Evolutionary conservation across 92 coral and sea anemone genomes (phyloP), one percentile per base, ranked within the genome.

Genomic region (Parazoanthus swiftii): DNA sequence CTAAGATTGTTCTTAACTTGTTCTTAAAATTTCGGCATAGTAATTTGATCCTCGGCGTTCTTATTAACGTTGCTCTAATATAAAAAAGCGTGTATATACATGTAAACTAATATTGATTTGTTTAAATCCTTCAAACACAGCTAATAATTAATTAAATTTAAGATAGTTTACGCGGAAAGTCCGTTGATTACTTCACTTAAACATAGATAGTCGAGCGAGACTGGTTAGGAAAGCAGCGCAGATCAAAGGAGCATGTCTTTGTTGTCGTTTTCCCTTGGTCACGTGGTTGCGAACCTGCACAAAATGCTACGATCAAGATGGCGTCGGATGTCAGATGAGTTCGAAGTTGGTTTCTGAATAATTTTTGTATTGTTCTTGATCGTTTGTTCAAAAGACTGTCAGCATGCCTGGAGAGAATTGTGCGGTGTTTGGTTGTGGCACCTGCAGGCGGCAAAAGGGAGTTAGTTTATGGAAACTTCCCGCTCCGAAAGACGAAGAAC

Each of bases 261-360:
- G 68, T 63, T 63, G 7, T 18, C n/a, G 25, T 74, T 74, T 50
- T 86, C 35, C 29, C 43, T 39, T 14, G 82, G 81, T 86, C 89
- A 86, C 82, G 89, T 86, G 89, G 74, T 42, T 4, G 81, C 81
- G 89, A 74, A 37, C 89, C 82, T 86, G 89, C 89, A 86, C 79
- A 76, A 85, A 35, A 23, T 85, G 66, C 46, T 63, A 39, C 37
- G 70, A 56, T 80, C 68, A 56, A 65, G 70, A 56, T 56, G 70
- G 85, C 85, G 74, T 56, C 85, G 85, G 74, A 29, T 35, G 51
- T 51, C 20, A 63, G 68, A 18, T 63, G 56, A 29, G 33, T 29
- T 29, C 33, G 33, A 29, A 76, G 56, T 76, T 76, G 10, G 80
- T 76, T 76, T 76, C 79, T 54, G 38, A 76, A 16, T 42, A 25